Percentiles rank a stretch among this genome's conserved stretches.
Evolutionary conservation across 92 coral and sea anemone genomes (phyloP).

Genomic region (Siderastrea siderea): DNA sequence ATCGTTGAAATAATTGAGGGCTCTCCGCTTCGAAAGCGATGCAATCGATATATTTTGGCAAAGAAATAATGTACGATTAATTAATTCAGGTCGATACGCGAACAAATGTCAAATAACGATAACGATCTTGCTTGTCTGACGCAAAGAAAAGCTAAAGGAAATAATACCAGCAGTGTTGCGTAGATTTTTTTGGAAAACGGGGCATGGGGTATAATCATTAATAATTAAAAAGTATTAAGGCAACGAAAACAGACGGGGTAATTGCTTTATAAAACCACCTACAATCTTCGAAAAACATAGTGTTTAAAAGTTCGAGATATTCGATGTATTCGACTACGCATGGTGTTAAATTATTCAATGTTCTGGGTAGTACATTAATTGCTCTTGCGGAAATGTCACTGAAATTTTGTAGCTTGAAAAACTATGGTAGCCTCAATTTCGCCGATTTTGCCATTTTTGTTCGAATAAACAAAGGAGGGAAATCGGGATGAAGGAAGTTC

Average conservation of each 20-base stretch:
- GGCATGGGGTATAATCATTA: no score
- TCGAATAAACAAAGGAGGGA: not conserved
- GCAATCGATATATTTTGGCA: conserved; percentile 11
- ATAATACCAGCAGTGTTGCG: not conserved
- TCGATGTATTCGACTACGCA: no score
- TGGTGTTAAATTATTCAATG: no score
- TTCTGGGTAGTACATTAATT: no score
- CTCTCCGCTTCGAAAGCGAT: not conserved
- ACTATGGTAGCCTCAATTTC: not conserved
- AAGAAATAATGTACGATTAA: not conserved
- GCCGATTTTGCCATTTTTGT: not conserved
- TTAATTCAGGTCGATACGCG: not conserved
- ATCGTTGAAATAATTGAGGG: conserved; percentile 1
- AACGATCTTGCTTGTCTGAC: not conserved
- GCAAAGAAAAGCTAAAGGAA: not conserved
- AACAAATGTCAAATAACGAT: not conserved
- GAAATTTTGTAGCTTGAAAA: no score
- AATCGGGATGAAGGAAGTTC: not conserved
- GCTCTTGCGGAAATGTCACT: not conserved
- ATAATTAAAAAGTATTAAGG: not conserved
- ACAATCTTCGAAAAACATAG: no score
- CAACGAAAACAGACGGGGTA: no score
- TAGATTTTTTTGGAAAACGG: no score
- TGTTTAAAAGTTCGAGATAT: no score
- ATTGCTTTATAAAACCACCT: no score